Base-by-base conservation (phyloP, 1,140 invertebrate species). In the Lordiphosa clarofinis region DNA sequence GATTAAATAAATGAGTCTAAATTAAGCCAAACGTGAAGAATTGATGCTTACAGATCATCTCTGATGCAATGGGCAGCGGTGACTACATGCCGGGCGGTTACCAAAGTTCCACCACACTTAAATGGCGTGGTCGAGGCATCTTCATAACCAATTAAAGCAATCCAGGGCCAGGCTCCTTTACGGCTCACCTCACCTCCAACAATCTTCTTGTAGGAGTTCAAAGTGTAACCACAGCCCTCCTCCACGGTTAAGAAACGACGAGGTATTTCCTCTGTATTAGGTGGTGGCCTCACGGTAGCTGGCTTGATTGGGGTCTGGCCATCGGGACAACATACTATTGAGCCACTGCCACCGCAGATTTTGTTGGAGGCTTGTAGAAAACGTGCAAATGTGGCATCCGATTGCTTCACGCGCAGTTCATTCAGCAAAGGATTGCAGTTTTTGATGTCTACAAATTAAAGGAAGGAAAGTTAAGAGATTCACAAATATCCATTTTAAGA, bases 171-270 rank as follows among this genome's bases (percentile, higher is more conserved):
- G 0, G 86, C 68, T 3, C 88, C 87, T 31, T 72, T 82, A 37
- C 87, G 74, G 24, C 87, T 88, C 2, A 89, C 89, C 1, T 81
- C 79, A 4, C 86, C 76, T 12, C 90, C 90, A 3, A 89, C 89
- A 12, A 91, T 90, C 50, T 90, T 88, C 44, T 88, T 86, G 44
- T 74, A 87, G 3, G 60, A 56, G 0, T 65, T 56, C 28, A 79
- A 71, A 0, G 73, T 87, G 4, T 75, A 59, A 9, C 90, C 90
- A 44, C 90, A 90, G 15, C 86, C 88, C n/a, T 88, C 84, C 4
- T 67, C 69, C 0, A 71, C 63, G 1, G 79, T 78, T 0, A 59
- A 63, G 24, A 88, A 44, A n/a, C 84, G 56, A 2, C 62, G 58
- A 4, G 81, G 86, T 7, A 87, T 46, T 5, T 72, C 84, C 7